A percentile compares a stretch with the other conserved stretches of the same genome.
phyloP scores from a whole-genome alignment of 1,140 invertebrate species.

The Trichoplusia ni region DNA sequence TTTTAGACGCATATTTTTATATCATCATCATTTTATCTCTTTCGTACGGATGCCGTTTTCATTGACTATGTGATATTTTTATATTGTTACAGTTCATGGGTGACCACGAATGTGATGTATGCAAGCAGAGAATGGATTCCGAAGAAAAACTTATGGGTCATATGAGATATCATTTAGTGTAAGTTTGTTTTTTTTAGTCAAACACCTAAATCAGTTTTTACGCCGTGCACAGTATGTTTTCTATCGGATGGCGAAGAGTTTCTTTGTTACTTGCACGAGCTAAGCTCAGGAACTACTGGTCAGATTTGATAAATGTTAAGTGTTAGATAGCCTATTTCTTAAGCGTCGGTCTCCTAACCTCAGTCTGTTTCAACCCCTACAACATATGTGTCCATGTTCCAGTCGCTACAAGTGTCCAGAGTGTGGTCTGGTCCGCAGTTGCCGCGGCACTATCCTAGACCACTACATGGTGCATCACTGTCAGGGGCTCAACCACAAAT shows the following conservation, averaged over 20 bases:
- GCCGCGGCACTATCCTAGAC: constrained; percentile 52
- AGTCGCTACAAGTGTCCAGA: constrained; percentile 57
- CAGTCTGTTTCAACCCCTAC: too few relatives aligned
- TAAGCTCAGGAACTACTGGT: too few relatives aligned
- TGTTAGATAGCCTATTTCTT: neutral
- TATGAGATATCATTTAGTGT: constrained; percentile 56
- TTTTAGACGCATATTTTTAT: too few relatives aligned
- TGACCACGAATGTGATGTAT: constrained; percentile 56
- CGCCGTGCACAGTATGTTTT: too few relatives aligned
- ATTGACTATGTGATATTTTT: constrained; percentile 38
- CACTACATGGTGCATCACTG: constrained; percentile 54
- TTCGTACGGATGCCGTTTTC: too few relatives aligned
- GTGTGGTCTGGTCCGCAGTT: constrained; percentile 48
- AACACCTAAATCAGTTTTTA: too few relatives aligned
- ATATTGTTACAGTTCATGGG: constrained; percentile 54
- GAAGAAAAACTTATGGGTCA: constrained; percentile 53
- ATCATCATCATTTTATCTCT: too few relatives aligned
- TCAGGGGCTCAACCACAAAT: constrained; percentile 41
- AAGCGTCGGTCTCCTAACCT: too few relatives aligned
- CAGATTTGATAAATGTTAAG: neutral
- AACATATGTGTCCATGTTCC: too few relatives aligned
- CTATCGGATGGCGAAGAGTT: too few relatives aligned
- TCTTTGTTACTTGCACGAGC: too few relatives aligned
- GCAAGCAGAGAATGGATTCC: constrained; percentile 48
- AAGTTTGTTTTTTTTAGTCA: constrained; percentile 31